phyloP scores from a whole-genome alignment of 1,140 invertebrate species.

The Trissolcus basalis region DNA sequence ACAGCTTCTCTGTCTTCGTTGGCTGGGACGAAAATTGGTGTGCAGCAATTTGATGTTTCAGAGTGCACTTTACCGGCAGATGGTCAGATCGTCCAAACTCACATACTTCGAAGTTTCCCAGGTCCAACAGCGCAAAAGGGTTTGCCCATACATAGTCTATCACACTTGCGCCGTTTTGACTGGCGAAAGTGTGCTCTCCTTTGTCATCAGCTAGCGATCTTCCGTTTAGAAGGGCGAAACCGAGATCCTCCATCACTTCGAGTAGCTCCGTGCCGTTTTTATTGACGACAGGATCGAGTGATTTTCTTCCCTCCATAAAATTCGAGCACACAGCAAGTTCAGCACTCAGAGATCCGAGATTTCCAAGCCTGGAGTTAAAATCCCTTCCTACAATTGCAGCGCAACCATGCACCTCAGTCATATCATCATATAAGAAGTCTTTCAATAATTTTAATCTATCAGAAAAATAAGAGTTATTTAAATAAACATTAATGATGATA shows the following conservation, averaged over 20 bases:
- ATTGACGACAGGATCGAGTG: neutral
- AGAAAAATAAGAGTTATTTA: neutral
- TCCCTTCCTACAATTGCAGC: neutral
- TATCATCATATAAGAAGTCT: neutral
- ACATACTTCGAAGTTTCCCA: neutral
- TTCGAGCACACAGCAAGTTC: neutral
- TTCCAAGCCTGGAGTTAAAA: neutral
- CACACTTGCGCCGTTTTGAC: neutral
- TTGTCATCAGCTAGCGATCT: neutral
- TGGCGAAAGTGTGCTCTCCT: neutral
- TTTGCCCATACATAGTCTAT: neutral
- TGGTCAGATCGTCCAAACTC: neutral
- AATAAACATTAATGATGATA: constrained; percentile 1
- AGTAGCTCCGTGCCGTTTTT: neutral
- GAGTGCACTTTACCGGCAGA: neutral
- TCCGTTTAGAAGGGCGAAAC: neutral
- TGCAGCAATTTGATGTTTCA: neutral
- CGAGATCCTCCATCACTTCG: neutral
- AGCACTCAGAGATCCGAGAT: neutral
- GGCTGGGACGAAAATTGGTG: neutral
- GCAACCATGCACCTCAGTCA: constrained; percentile 1
- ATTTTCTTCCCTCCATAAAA: neutral
- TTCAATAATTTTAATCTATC: neutral
- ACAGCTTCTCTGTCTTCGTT: neutral
- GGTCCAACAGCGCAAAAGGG: neutral